Evolutionary conservation across 2,888 invertebrate species (phyloP), one percentile per base, ranked within the genome.

Genomic region (Parnassius mnemosyne): DNA sequence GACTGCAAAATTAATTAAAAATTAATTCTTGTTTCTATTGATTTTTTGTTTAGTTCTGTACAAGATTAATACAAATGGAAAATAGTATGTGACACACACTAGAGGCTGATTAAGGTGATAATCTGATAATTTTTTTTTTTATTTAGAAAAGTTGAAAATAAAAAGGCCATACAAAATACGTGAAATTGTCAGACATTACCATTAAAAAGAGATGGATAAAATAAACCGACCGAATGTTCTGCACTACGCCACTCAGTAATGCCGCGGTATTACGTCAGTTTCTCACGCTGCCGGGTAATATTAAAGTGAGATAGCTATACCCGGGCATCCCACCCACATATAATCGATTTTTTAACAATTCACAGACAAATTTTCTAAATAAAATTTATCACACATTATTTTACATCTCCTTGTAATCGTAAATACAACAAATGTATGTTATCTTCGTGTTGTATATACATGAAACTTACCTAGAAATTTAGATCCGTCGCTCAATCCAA

Each of bases 261-360:
- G 77, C 70, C 77, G 78, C 77, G 74, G 69, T 70, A 68, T 85
- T 86, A 83, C 84, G 79, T 84, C 85, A 86, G 85, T 81, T 71
- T 76, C 69, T 16, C 75, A 80, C 75, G 73, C 78, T 75, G 85
- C 68, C 80, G 89, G 84, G 67, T 89, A 80, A 84, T 87, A 88
- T 68, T 67, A 68, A 73, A 84, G 74, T 71, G 83, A 79, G 84
- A 85, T 69, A 69, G 79, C 52, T 51, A 63, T 65, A 65, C 61
- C 51, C 71, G 72, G 75, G 78, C 77, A 83, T 78, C 89, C 89
- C 91, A 91, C 91, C 92, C 91, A 89, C 86, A 76, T 85, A 76
- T 79, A 83, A 92, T 92, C 90, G 92, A 92, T 92, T 92, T 91
- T 87, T 90, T 84, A 87, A 79, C 80, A 73, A 77, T 78, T 76